Percentiles rank a stretch among this genome's conserved stretches.
Conservation (phyloP, 2,797 vertebrate genomes). For the Mormyrus proboscirostris region DNA sequence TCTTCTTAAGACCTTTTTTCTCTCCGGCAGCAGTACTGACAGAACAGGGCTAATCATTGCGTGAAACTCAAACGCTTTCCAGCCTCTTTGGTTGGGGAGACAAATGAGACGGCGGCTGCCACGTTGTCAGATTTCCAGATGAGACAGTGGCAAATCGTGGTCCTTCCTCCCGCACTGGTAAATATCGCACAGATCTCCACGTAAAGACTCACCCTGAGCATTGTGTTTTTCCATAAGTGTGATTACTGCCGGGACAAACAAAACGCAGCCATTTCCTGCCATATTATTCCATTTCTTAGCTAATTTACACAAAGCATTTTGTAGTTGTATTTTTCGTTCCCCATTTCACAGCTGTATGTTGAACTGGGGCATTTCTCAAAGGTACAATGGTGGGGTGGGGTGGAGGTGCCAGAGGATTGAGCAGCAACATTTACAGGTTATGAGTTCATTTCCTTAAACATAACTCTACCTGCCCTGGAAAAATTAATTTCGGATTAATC, state of each 20-base stretch:
- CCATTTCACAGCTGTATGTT: background rate
- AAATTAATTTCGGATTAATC: background rate
- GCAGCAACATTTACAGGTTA: background rate
- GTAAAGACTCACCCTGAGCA: background rate
- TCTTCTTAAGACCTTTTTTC: slow-evolving; percentile 70
- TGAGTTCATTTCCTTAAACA: slow-evolving; percentile 7
- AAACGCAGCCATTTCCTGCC: background rate
- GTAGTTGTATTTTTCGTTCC: background rate
- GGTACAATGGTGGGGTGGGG: background rate
- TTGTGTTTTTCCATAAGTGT: background rate
- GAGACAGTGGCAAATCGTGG: slow-evolving; percentile 37
- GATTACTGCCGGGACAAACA: background rate
- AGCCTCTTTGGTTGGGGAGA: slow-evolving; percentile 53
- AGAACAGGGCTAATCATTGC: slow-evolving; percentile 62
- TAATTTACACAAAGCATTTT: background rate
- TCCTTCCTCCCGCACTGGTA: background rate
- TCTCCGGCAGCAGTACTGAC: slow-evolving; percentile 53
- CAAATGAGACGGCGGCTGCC: slow-evolving; percentile 24
- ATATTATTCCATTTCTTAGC: background rate
- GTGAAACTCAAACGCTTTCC: slow-evolving; percentile 49
- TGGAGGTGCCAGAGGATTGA: background rate
- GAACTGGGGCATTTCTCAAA: background rate
- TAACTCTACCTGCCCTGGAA: background rate
- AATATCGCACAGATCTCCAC: background rate
- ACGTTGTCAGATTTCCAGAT: slow-evolving; percentile 54